Evolutionary conservation across 2,888 invertebrate genomes (phyloP).

Genomic region (Mythimna vitellina): DNA sequence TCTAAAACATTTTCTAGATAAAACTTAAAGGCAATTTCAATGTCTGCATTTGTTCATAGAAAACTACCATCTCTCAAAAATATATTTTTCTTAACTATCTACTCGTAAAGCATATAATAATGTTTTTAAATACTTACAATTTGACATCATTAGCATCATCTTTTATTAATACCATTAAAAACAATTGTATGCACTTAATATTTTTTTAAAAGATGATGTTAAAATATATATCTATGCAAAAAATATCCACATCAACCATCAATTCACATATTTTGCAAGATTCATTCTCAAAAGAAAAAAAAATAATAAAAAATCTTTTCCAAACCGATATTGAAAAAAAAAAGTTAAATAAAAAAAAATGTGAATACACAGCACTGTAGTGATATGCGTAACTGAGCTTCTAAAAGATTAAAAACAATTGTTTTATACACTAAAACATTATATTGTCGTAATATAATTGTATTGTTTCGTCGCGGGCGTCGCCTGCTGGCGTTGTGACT

Average conservation of each 20-base stretch:
- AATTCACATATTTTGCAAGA: not conserved
- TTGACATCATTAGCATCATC: not conserved
- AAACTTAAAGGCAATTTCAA: conserved; percentile 15
- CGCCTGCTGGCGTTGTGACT: conserved; percentile 72
- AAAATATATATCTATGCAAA: not conserved
- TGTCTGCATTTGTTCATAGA: conserved; percentile 1
- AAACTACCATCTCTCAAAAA: conserved; percentile 22
- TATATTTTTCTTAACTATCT: conserved; percentile 15
- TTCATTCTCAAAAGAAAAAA: not conserved
- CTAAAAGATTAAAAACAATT: conserved; percentile 80
- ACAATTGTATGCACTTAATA: too few species aligned
- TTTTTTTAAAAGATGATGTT: not conserved
- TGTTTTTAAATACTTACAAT: not conserved
- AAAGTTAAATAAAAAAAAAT: conserved; percentile 67
- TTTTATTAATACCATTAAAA: not conserved
- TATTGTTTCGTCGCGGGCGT: conserved; percentile 76
- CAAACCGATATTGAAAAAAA: conserved; percentile 82
- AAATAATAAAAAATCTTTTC: conserved; percentile 58
- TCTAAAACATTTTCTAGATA: conserved; percentile 33
- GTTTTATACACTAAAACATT: conserved; percentile 87
- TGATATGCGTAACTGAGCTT: conserved; percentile 90
- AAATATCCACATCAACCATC: too few species aligned
- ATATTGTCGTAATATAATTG: conserved; percentile 68
- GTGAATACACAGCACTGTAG: conserved; percentile 89
- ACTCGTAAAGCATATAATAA: not conserved